phyloP scores from a whole-genome alignment of 2,888 invertebrate genomes.

The Elmis aenea region DNA sequence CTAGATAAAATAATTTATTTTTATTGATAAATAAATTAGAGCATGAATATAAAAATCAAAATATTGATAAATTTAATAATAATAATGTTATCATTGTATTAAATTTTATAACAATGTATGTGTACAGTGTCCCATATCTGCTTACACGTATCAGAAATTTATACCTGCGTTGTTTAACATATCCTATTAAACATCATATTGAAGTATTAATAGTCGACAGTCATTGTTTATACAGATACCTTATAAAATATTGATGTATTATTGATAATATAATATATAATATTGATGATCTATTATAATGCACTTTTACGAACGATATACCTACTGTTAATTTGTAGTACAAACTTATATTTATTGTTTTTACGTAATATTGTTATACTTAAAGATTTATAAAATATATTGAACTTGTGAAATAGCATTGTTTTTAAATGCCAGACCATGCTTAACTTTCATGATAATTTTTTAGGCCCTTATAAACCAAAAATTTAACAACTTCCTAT shows the following conservation, averaged over 20 bases:
- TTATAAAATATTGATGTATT: too few relatives aligned
- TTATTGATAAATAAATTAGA: too few relatives aligned
- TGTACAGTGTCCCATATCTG: slow-evolving; percentile 20
- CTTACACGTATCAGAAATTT: slow-evolving; percentile 16
- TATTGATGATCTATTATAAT: slow-evolving; percentile 26
- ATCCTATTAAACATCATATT: slow-evolving; percentile 18
- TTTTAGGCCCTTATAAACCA: too few relatives aligned
- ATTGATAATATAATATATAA: slow-evolving; percentile 19
- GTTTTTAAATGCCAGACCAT: too few relatives aligned
- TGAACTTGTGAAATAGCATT: too few relatives aligned
- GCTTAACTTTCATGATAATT: too few relatives aligned
- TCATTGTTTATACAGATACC: too few relatives aligned
- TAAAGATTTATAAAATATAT: slow-evolving; percentile 44
- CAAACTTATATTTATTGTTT: slow-evolving; percentile 42
- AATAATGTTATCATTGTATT: slow-evolving; percentile 15
- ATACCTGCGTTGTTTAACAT: slow-evolving; percentile 20
- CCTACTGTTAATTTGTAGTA: slow-evolving; percentile 41
- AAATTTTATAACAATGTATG: slow-evolving; percentile 15
- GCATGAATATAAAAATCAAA: too few relatives aligned
- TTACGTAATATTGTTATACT: slow-evolving; percentile 43
- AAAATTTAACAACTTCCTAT: too few relatives aligned
- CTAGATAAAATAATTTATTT: too few relatives aligned
- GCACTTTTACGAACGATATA: slow-evolving; percentile 32
- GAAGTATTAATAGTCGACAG: too few relatives aligned
- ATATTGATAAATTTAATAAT: too few relatives aligned